Base-by-base conservation (phyloP, 2,797 vertebrate species). In the Sebastes nivosus region DNA sequence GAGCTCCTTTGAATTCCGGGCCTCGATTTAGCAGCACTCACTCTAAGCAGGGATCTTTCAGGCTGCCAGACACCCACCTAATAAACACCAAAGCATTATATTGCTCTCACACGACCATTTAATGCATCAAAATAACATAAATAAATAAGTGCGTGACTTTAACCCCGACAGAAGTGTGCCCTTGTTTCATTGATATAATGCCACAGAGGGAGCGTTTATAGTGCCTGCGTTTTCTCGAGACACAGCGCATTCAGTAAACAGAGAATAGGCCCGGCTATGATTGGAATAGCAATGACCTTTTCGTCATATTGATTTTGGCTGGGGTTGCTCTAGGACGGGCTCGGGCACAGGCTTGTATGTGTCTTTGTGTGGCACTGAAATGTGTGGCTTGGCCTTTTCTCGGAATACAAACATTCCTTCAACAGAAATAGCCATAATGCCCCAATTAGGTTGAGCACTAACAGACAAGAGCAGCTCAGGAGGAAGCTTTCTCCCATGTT, bases 281-380 rank as follows among this genome's bases (percentile, higher is more conserved):
- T 92, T 91, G 87, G 92, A 94, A 94, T 91, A 93, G 91, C 87
- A 90, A 92, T 90, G 93, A 94, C 92, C 92, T 94, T 93, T 95
- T 38, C 13, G 90, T 83, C 71, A 46, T 92, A 96, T 95, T 92
- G 94, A 95, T 95, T 93, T 85, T 88, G 80, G 88, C 78, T 60
- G 67, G 74, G 83, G 80, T 78, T 83, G 84, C 78, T 83, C 70
- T 27, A 79, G 83, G 81, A 88, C 71, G 16, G 52, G 69, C 76
- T 85, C 16, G 29, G 77, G 65, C 77, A 72, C 58, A 67, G 79
- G 69, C 85, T 83, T 83, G 59, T 80, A 6, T 75, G 75, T n/a
- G 66, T 80, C 27, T 81, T 27, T 27, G 29, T 70, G 63, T 71
- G 42, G 66, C 8, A 32, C 69, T 64, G 72, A 82, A 80, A 82